These are phyloP conservation scores for Eidolon helvum DNA, from an alignment of 2,113 vertebrate species.

Conservation along the genomic window DNA sequence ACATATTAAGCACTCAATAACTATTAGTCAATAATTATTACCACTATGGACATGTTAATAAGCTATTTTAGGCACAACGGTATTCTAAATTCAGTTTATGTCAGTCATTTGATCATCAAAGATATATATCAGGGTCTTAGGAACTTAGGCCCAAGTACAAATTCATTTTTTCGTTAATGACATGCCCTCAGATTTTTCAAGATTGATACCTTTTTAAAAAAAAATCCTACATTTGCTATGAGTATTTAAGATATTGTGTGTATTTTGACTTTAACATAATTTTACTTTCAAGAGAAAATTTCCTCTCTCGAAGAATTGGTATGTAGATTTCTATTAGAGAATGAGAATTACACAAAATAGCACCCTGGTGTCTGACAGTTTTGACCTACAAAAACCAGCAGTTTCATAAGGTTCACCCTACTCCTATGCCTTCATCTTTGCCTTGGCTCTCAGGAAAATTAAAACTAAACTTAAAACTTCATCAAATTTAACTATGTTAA, in stretches of 20 bases:
- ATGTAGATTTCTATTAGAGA: neutral
- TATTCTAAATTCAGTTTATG: neutral
- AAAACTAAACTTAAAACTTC: neutral
- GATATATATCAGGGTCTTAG: neutral
- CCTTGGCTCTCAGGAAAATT: neutral
- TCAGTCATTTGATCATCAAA: neutral
- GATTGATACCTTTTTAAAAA: neutral
- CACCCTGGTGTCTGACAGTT: neutral
- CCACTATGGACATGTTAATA: neutral
- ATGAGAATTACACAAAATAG: neutral
- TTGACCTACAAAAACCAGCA: neutral
- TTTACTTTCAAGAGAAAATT: neutral
- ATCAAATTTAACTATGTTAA: neutral
- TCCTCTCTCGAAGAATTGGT: neutral
- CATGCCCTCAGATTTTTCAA: neutral
- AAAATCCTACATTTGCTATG: neutral
- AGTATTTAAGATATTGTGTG: neutral
- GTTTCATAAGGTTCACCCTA: neutral
- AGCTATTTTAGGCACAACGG: neutral
- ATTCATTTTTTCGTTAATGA: neutral
- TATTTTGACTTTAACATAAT: constrained; percentile 23
- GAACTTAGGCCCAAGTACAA: neutral
- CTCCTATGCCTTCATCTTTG: neutral
- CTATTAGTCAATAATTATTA: neutral
- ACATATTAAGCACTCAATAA: neutral